Percentiles rank a stretch among this genome's conserved stretches.
These are phyloP conservation scores for Campopleginae sp. DNA, from an alignment of 2,888 invertebrate species.

Conservation along the genomic window DNA sequence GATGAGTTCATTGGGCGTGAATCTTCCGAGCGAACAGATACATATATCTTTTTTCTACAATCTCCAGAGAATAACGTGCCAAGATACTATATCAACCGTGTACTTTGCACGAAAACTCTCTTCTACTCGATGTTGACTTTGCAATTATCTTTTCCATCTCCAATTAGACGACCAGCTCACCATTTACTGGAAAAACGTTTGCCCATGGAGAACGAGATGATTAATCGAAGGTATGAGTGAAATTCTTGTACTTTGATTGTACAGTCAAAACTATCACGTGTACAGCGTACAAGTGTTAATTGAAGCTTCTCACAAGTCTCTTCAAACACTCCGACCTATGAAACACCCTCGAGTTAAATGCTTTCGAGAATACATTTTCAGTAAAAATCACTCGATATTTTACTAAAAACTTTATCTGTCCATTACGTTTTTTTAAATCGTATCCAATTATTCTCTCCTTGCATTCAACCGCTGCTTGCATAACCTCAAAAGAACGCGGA, in stretches of 20 bases:
- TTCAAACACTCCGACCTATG: neutral
- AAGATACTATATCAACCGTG: constrained; percentile 52
- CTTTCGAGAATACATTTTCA: neutral
- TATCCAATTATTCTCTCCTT: neutral
- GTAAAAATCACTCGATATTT: neutral
- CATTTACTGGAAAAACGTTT: constrained; percentile 63
- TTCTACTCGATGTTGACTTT: constrained; percentile 56
- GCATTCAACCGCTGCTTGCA: neutral
- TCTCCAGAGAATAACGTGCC: constrained; percentile 34
- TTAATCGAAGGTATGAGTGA: constrained; percentile 56
- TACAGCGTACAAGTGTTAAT: constrained; percentile 50
- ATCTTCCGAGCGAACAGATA: constrained; percentile 38
- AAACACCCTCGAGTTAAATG: neutral
- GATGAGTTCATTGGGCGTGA: constrained; percentile 64
- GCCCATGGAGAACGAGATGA: constrained; percentile 49
- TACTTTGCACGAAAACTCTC: constrained; percentile 50
- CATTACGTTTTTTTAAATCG: neutral
- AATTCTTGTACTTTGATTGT: constrained; percentile 35
- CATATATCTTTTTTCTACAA: constrained; percentile 26
- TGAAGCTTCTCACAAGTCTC: constrained; percentile 30
- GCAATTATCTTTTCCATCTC: constrained; percentile 63
- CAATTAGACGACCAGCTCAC: constrained; percentile 51
- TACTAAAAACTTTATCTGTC: neutral
- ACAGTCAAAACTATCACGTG: constrained; percentile 30
- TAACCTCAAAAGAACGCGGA: neutral